Base-by-base conservation (phyloP, 1,140 invertebrate species). In the Zaprionus vittiger region DNA sequence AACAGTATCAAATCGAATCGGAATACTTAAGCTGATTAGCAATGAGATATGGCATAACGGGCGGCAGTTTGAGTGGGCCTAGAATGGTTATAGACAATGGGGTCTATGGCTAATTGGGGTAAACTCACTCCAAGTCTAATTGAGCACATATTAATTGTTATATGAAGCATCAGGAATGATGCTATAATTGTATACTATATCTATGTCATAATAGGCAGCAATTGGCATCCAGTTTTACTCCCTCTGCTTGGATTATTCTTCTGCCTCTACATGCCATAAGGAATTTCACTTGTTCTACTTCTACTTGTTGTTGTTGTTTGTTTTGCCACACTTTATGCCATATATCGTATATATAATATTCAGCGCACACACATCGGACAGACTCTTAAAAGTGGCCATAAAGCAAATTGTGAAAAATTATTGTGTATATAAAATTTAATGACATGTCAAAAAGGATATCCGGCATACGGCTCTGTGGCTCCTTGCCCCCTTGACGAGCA, bases 361-460 rank as follows among this genome's bases (percentile, higher is more conserved):
- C 77, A 66, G 34, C 26, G 44, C 72, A 79, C 77, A 79, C 72
- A 79, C 72, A 70, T 73, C 34, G 56, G 67, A 59, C 77, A 85
- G 79, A 57, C 85, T 89, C 81, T 83, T 84, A 80, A 90, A 90
- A 90, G 31, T 82, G 85, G 71, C 62, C 85, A 90, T 90, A 90
- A 90, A 90, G 85, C 86, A 90, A 90, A 90, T 90, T 90, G 85
- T 90, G 85, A 90, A 90, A 90, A 90, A 90, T 90, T 91, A 85
- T 91, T 90, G 85, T 91, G 85, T 90, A 74, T 90, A 90, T 90
- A 90, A 90, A 85, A 90, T 90, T 90, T 90, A 90, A 90, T 90
- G 85, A 90, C 85, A 90, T 90, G 85, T 90, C 85, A 90, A 90
- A 90, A 90, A 85, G 85, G 85, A 90, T 90, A 90, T 90, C 85